Evolutionary conservation across 2,888 invertebrate genomes (phyloP).

Genomic region (Clanis bilineata): DNA sequence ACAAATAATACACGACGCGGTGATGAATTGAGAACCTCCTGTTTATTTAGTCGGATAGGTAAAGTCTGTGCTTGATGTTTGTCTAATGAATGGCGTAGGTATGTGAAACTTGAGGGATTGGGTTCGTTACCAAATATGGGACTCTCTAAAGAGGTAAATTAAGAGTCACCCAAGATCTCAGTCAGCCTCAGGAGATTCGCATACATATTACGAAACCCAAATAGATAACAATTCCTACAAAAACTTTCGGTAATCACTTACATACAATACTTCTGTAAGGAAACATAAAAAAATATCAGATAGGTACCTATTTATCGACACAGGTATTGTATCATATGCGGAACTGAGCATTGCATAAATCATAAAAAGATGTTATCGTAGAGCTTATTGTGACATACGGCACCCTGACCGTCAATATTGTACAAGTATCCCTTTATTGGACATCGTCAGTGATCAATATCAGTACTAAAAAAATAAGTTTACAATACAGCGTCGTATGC

Average conservation of each 20-base stretch:
- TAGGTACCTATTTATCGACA: neutral
- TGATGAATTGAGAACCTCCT: too few relatives aligned
- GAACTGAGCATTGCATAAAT: conserved; percentile 51
- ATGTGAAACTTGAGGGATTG: too few relatives aligned
- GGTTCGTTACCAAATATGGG: too few relatives aligned
- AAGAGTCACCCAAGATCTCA: too few relatives aligned
- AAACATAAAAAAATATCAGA: conserved; percentile 20
- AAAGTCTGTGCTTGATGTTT: too few relatives aligned
- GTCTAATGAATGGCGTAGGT: too few relatives aligned
- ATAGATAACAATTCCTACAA: neutral
- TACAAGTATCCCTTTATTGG: conserved; percentile 74
- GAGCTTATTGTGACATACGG: conserved; percentile 72
- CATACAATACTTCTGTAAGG: neutral
- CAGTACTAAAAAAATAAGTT: conserved; percentile 54
- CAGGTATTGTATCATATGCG: conserved; percentile 43
- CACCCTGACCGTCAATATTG: conserved; percentile 76
- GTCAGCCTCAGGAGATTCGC: too few relatives aligned
- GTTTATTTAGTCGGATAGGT: too few relatives aligned
- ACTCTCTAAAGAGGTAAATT: too few relatives aligned
- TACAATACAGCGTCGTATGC: conserved; percentile 62
- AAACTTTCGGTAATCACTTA: neutral
- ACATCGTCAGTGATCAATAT: conserved; percentile 62
- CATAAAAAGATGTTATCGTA: conserved; percentile 55
- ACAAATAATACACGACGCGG: too few relatives aligned
- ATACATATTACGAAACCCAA: neutral